Base-by-base conservation (phyloP, 2,113 vertebrate genomes). In the Indicator maculatus region DNA sequence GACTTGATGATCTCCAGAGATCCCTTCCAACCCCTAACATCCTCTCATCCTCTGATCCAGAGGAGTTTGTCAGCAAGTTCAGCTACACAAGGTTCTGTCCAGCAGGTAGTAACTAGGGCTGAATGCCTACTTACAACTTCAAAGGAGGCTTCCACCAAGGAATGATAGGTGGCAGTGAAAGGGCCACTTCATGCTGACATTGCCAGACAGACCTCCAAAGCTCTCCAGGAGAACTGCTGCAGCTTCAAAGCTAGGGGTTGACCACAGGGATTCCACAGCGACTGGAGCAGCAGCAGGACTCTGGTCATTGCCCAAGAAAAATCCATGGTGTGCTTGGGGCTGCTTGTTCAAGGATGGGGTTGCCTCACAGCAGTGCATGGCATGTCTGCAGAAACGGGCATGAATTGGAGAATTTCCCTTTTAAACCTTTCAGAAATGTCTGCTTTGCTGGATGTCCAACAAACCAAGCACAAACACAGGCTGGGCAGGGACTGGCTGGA, bases 291-390 rank as follows among this genome's bases (percentile, higher is more conserved):
- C 16, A n/a, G 9, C 12, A 5, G 14, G 18, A 31, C 36, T 39
- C 61, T 64, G 41, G 23, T 33, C 15, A 1, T 4, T 33, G 47
- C 45, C 63, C 1, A 1, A 16, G 16, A 58, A 61, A 31, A n/a
- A 52, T 17, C 21, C 27, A 4, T 5, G 9, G 28, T 1, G 4
- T 31, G 24, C 13, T 81, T 31, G 26, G 41, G 24, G 55, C 36
- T 50, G 27, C 27, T 50, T 2, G 1, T 63, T 4, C 28, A 15
- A 47, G 36, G 21, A 8, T 3, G 31, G 0, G 2, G 12, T 17
- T 72, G n/a, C 53, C 8, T 18, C 31, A 27, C 6, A n/a, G 41
- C 0, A 28, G 9, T 52, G 76, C 21, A 0, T 31, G 55, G 19
- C 16, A 15, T 28, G 24, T 9, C 14, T 69, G 26, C 31, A 76